Base-by-base conservation (phyloP, 2,797 vertebrate genomes). In the Lepilemur ruficaudatus region DNA sequence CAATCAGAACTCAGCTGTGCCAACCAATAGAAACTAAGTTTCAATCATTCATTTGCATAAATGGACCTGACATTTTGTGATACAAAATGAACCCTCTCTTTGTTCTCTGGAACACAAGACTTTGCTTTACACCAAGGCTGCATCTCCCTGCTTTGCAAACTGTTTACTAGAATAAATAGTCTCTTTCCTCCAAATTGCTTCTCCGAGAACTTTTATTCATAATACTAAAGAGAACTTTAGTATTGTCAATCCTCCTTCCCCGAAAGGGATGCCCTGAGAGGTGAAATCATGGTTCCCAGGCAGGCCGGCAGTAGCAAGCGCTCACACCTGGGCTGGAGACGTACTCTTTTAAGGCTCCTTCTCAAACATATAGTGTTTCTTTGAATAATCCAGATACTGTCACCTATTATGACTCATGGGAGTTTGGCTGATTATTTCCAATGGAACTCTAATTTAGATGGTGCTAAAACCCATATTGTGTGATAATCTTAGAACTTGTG, bases 251-350 rank as follows among this genome's bases (percentile, higher is more conserved):
- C 30, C 25, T 25, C 5, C 17, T 17, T 10, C 3, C 17, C 38
- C 11, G 9, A 61, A 25, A 73, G 57, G 14, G 38, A 79, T 84
- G 30, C 11, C 22, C 7, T 4, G 7, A 13, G 14, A n/a, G 13
- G 18, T 61, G 41, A 52, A 46, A n/a, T 80, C 9, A 46, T 72
- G 17, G 7, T 25, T n/a, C 13, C 22, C 7, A 59, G 13, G n/a
- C 30, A 73, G 1, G 20, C 2, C 0, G 5, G 5, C 13, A 5
- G 20, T 32, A 84, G 3, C 7, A 1, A 46, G 32, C 22, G 7
- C 22, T 79, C 38, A 43, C 9, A 12, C 13, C 18, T 13, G 17
- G 5, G 4, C 57, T 57, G 70, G 28, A 57, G 18, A 50, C 5
- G 1, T 12, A 17, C 20, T 2, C n/a, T 59, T 82, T 15, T 43